A percentile compares a stretch with the other conserved stretches of the same genome.
Conservation (phyloP, 2,888 invertebrate genomes). For the Coecobrya sp. region DNA sequence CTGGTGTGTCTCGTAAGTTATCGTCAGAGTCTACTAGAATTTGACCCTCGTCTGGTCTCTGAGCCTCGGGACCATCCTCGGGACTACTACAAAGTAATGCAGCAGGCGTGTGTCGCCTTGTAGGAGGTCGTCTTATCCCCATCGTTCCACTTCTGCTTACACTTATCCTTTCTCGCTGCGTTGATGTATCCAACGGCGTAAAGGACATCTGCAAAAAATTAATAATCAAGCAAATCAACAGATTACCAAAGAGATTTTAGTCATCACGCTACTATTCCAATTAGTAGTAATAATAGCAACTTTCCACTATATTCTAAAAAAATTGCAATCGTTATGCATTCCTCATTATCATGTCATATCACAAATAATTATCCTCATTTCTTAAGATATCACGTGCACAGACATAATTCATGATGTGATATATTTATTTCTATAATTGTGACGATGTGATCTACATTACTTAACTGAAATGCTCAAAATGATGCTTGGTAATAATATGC, state of each 20-base stretch:
- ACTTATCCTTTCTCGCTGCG: slow-evolving; percentile 86
- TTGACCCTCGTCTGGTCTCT: slow-evolving; percentile 73
- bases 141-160: slow-evolving; percentile 89
- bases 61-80: slow-evolving; percentile 77
- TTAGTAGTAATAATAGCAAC: background rate
- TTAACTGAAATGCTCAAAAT: background rate
- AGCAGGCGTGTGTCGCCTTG: slow-evolving; percentile 86
- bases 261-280: background rate
- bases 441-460: slow-evolving; percentile 13
- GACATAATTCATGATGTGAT: too few species aligned
- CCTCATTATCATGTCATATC: too few species aligned
- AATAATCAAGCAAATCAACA: background rate
- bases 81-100: slow-evolving; percentile 81
- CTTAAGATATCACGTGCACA: too few species aligned
- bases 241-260: background rate
- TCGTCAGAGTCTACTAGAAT: slow-evolving; percentile 81
- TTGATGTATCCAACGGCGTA: slow-evolving; percentile 86
- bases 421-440: too few species aligned
- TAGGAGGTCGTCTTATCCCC: slow-evolving; percentile 89
- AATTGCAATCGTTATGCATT: too few species aligned
- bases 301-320: background rate
- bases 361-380: too few species aligned
- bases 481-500: background rate
- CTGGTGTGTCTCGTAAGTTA: slow-evolving; percentile 75
- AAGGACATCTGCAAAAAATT: slow-evolving; percentile 84